Conservation (phyloP, 2,113 vertebrate genomes). For the Gobio gobio region DNA sequence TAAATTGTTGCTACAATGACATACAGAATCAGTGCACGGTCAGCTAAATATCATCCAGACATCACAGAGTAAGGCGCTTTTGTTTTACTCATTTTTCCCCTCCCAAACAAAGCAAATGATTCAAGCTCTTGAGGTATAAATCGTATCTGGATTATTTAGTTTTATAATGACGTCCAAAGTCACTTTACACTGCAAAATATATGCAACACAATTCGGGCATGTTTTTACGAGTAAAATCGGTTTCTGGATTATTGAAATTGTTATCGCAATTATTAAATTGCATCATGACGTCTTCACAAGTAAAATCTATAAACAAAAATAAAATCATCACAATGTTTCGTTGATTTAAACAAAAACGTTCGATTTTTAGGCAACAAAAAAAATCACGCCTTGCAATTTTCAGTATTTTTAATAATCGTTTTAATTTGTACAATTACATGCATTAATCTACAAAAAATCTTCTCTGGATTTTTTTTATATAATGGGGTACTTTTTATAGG, state of each 20-base stretch:
- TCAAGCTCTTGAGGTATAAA: background rate
- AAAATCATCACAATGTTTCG: background rate
- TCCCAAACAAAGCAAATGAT: background rate
- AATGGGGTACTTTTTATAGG: background rate
- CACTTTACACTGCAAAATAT: background rate
- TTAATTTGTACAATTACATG: no score
- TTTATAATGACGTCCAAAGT: background rate
- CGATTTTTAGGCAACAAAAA: background rate
- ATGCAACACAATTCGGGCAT: background rate
- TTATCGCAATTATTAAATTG: background rate
- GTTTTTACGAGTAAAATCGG: no score
- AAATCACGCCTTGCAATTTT: background rate
- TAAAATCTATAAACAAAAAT: background rate
- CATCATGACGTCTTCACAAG: background rate
- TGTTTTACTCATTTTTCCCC: background rate
- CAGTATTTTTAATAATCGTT: background rate
- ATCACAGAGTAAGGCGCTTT: background rate
- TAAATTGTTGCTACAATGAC: conserved; percentile 5
- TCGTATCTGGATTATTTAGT: background rate
- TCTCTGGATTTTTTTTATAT: background rate
- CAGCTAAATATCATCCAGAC: background rate
- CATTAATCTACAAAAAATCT: background rate
- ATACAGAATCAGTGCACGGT: background rate
- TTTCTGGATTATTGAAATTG: background rate
- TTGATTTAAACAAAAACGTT: background rate